These are phyloP conservation scores for Halichoeres trimaculatus DNA, from an alignment of 2,113 vertebrate species.

Conservation along the genomic window DNA sequence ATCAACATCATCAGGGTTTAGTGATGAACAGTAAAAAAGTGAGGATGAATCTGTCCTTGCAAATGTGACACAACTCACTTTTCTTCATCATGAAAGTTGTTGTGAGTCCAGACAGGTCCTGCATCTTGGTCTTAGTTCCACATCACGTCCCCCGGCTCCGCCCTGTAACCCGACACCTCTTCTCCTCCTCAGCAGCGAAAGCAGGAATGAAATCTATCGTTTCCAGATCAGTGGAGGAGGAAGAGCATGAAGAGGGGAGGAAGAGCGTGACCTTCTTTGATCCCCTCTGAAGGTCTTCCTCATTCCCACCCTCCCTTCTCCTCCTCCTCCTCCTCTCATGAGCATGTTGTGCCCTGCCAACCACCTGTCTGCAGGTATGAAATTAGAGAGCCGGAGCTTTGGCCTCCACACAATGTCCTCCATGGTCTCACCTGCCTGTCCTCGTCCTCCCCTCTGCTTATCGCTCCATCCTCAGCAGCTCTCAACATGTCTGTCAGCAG, in stretches of 20 bases:
- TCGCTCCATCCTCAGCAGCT: slow-evolving; percentile 48
- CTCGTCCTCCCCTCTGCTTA: slow-evolving; percentile 40
- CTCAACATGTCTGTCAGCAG: slow-evolving; percentile 65
- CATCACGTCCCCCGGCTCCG: slow-evolving; percentile 50
- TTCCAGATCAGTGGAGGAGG: slow-evolving; percentile 77
- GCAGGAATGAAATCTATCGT: slow-evolving; percentile 78
- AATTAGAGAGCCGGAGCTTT: slow-evolving; percentile 63
- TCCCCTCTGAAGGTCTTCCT: slow-evolving; percentile 70
- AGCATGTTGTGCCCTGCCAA: slow-evolving; percentile 69
- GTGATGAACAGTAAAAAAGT: no score
- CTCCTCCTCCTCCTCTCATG: slow-evolving; percentile 35
- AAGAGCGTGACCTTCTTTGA: slow-evolving; percentile 76
- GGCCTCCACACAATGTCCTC: slow-evolving; percentile 47
- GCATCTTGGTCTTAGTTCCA: slow-evolving; percentile 57
- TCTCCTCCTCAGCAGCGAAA: slow-evolving; percentile 67
- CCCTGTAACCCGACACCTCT: slow-evolving; percentile 67
- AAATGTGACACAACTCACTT: background rate
- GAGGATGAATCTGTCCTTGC: no score
- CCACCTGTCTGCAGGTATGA: slow-evolving; percentile 83
- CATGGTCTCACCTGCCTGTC: slow-evolving; percentile 50
- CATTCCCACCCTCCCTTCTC: slow-evolving; percentile 44
- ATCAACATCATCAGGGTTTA: no score
- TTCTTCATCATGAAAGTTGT: background rate
- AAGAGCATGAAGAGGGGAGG: slow-evolving; percentile 7
- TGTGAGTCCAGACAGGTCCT: slow-evolving; percentile 30